Evolutionary conservation across 2,797 vertebrate genomes (phyloP).

Genomic region (Anolis apletophallus): DNA sequence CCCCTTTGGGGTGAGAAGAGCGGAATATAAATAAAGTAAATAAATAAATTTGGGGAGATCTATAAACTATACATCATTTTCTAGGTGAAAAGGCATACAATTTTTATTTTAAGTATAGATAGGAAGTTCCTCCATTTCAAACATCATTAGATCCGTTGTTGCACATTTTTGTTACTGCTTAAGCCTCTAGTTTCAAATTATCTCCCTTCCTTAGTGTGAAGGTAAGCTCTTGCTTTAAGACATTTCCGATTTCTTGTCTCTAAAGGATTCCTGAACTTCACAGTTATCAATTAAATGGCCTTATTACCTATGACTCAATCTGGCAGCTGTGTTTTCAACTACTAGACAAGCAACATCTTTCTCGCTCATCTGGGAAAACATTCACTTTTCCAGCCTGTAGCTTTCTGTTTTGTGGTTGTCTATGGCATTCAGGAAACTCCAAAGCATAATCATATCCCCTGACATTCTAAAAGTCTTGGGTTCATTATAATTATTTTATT

Average conservation of each 20-base stretch:
- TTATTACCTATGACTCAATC: slow-evolving; percentile 27
- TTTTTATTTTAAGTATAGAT: not conserved
- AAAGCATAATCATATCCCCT: slow-evolving; percentile 12
- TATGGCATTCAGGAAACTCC: not conserved
- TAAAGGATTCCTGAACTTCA: not conserved
- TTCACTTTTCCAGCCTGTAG: not conserved
- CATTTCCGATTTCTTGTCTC: slow-evolving; percentile 33
- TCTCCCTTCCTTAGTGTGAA: not conserved
- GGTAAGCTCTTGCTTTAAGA: slow-evolving; percentile 20
- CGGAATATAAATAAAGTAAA: no score
- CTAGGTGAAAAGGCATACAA: not conserved
- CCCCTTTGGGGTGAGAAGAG: no score
- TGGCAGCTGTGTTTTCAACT: not conserved
- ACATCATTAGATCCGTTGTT: not conserved
- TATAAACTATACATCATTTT: no score
- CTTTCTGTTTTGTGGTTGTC: not conserved
- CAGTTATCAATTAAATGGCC: not conserved
- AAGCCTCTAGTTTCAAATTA: not conserved
- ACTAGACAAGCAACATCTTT: not conserved
- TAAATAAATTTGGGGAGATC: no score
- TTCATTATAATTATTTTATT: slow-evolving; percentile 3
- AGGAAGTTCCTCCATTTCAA: rapidly evolving
- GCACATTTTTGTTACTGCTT: not conserved
- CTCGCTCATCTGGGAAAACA: not conserved
- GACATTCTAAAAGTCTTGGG: slow-evolving; percentile 14